Evolutionary conservation across 2,888 invertebrate genomes (phyloP), one percentile per base, ranked within the genome.

Genomic region (Crepidodera aurea): DNA sequence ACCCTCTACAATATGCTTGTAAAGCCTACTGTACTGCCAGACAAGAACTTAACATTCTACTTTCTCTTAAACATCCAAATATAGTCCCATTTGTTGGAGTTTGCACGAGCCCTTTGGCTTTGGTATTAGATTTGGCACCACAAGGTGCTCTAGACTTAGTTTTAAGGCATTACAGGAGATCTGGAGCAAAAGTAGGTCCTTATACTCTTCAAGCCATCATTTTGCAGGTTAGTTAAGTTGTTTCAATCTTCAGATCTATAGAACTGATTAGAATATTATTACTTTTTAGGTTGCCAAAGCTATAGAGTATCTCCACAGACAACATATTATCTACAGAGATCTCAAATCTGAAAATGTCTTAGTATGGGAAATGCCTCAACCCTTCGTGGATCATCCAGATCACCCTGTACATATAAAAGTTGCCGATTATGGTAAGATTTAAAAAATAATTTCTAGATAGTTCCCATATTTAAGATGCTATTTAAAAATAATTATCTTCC

Each of bases 341-440:
- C 83, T 96, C 8, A 93, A 99, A 84, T 94, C 96, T 0, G 98
- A 98, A 80, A 99, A 99, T 83, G 96, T 99, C 39, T 82, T 99
- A 1, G 98, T 98, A n/a, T 99, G 98, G 98, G 88, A 92, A 68
- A 89, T 98, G 83, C 98, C 98, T 0, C 84, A 87, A 16, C 92
- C 96, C 0, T 88, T 88, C 76, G 86, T 88, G 63, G 86, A 87
- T 50, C 85, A 86, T 61, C 88, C 88, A 0, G 88, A 90, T 66
- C 84, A 86, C 68, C 84, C 84, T 61, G 92, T 94, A 1, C 93
- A 92, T 75, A 91, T 98, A 51, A 98, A 97, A 80, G 87, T 99
- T 2, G 98, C 98, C 0, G 99, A 99, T 82, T 99, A 99, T 80
- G 98, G 91, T 85, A 68, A 71, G 37, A 12, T 15, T 53, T 12